Conservation (phyloP, 2,797 vertebrate species). For the Gallinago solitaria region DNA sequence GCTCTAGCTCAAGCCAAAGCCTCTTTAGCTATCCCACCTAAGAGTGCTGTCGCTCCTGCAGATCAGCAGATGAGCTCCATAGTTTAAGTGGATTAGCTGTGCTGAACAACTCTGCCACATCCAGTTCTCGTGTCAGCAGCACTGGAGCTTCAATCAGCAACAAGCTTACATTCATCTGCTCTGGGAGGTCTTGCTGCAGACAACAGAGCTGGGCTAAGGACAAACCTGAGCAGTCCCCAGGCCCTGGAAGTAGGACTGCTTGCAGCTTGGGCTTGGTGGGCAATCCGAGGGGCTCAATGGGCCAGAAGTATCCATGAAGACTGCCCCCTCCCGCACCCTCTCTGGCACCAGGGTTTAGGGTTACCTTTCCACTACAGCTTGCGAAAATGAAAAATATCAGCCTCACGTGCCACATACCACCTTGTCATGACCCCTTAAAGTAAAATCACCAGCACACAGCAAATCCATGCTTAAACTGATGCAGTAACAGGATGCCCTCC, state of each 20-base stretch:
- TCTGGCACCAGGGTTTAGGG: not conserved
- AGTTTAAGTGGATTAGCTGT: constrained; percentile 43
- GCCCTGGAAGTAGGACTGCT: not conserved
- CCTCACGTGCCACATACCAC: not conserved
- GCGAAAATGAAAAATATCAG: not conserved
- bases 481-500: not conserved
- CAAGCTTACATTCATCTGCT: not conserved
- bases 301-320: not conserved
- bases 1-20: constrained; percentile 8
- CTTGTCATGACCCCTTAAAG: not conserved
- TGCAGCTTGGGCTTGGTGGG: fast-evolving
- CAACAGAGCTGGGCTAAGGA: not conserved
- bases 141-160: not conserved
- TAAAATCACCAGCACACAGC: not conserved
- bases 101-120: not conserved
- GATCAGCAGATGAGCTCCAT: constrained; percentile 8
- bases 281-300: not conserved
- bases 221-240: not conserved
- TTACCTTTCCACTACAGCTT: not conserved
- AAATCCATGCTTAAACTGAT: not conserved
- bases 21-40: constrained; percentile 13
- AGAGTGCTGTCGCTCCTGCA: not conserved
- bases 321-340: fast-evolving
- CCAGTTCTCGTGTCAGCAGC: not conserved
- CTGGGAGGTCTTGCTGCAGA: not conserved